phyloP scores from a whole-genome alignment of 2,113 vertebrate species.

The Myiagra hebetior region DNA sequence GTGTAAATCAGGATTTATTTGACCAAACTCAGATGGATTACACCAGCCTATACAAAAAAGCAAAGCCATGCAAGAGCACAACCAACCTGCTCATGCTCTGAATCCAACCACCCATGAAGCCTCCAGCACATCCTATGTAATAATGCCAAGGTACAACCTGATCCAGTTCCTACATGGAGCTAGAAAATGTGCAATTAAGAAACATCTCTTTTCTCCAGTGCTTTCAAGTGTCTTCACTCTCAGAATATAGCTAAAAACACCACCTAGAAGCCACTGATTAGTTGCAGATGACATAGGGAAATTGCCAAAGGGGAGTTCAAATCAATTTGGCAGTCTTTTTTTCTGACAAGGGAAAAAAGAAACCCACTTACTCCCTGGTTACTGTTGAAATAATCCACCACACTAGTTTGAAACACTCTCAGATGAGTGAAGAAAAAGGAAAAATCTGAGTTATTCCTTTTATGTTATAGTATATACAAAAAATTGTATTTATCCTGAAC shows the following conservation, averaged over 20 bases:
- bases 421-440: not conserved
- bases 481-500: not conserved
- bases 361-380: not conserved
- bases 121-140: not conserved
- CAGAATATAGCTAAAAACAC: not conserved
- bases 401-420: not conserved
- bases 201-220: not conserved
- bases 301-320: not conserved
- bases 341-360: not conserved
- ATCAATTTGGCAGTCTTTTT: not conserved
- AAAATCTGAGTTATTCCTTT: not conserved
- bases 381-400: not conserved
- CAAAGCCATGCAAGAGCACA: not conserved
- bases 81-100: not conserved
- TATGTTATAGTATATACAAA: accelerated
- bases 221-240: not conserved
- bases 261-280: not conserved
- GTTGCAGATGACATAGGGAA: not conserved
- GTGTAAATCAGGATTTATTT: not conserved
- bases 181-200: not conserved
- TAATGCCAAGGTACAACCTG: not conserved
- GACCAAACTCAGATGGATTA: not conserved
- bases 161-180: not conserved
- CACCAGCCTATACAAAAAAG: not conserved
- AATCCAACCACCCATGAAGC: not conserved